Evolutionary conservation across 1,140 invertebrate genomes (phyloP).

Genomic region (Sipha flava): DNA sequence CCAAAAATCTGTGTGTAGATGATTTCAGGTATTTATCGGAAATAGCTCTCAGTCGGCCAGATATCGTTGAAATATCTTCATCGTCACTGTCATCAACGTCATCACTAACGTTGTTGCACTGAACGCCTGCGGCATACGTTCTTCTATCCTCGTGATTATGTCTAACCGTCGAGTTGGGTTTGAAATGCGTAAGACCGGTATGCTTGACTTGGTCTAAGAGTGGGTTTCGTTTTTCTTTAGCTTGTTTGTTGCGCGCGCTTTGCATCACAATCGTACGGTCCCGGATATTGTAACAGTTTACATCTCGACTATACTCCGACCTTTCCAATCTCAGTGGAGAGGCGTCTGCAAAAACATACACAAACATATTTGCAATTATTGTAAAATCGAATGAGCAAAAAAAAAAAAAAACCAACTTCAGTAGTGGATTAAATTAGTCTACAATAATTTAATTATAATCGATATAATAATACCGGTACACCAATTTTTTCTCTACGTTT

Average conservation of each 20-base stretch:
- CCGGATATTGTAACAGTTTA: slow-evolving; percentile 1
- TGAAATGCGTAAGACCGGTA: slow-evolving; percentile 59
- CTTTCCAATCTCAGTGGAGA: neutral
- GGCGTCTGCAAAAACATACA: neutral
- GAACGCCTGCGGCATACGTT: neutral
- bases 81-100: neutral
- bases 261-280: neutral
- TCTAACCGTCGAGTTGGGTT: slow-evolving; percentile 33
- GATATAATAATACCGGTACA: too few relatives aligned
- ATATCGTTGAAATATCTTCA: neutral
- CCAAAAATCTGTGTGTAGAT: slow-evolving; percentile 58
- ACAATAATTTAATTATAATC: too few relatives aligned
- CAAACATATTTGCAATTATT: too few relatives aligned
- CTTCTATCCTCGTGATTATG: neutral
- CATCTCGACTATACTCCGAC: neutral
- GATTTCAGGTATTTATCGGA: slow-evolving; percentile 58
- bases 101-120: neutral
- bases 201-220: slow-evolving; percentile 62
- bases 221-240: slow-evolving; percentile 56
- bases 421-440: too few relatives aligned
- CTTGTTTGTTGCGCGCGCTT: neutral
- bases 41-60: slow-evolving; percentile 55
- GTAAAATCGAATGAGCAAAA: too few relatives aligned
- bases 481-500: too few relatives aligned
- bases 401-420: too few relatives aligned